Conservation (phyloP, 2,888 invertebrate genomes). For the Phengaris alcon region DNA sequence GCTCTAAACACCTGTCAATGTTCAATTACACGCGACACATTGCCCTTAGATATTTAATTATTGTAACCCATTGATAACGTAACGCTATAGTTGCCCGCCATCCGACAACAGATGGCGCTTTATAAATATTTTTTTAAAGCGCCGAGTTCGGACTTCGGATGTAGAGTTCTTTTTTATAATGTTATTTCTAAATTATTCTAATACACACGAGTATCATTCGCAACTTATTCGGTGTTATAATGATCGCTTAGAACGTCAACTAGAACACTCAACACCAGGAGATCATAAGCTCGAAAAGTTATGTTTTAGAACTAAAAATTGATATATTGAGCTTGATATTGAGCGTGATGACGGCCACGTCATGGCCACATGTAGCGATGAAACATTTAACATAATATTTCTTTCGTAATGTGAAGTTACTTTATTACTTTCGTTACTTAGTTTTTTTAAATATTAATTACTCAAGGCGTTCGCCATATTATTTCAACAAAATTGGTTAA, state of each 20-base stretch:
- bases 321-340: too few species aligned
- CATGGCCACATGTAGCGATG: conserved; percentile 4
- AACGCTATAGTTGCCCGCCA: conserved; percentile 47
- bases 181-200: conserved; percentile 33
- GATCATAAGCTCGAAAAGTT: conserved; percentile 49
- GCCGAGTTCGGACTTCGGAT: neutral
- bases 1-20: conserved; percentile 66
- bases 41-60: conserved; percentile 56
- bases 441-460: neutral
- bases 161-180: conserved; percentile 21
- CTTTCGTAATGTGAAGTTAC: conserved; percentile 5
- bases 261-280: conserved; percentile 74
- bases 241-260: conserved; percentile 73
- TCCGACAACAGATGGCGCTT: conserved; percentile 68
- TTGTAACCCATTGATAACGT: conserved; percentile 40
- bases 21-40: conserved; percentile 71
- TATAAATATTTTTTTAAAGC: neutral
- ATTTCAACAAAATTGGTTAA: neutral
- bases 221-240: conserved; percentile 49
- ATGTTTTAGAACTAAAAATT: conserved; percentile 31
- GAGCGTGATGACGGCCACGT: neutral
- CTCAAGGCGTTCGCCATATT: neutral
- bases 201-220: neutral
- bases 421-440: neutral
- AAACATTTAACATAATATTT: conserved; percentile 4